Evolutionary conservation across 2,113 vertebrate genomes (phyloP).

Genomic region (Neolamprologus toae): DNA sequence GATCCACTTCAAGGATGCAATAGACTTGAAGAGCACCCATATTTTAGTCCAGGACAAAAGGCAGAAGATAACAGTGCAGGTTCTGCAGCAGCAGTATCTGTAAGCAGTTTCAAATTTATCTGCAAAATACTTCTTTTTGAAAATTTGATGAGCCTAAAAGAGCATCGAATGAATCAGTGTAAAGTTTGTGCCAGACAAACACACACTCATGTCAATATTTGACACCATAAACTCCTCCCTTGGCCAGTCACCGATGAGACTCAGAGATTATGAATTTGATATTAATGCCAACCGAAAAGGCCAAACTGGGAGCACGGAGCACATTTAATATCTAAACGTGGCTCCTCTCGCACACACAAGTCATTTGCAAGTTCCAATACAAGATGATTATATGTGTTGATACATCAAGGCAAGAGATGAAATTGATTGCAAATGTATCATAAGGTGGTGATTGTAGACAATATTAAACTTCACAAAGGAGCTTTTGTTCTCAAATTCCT

Average conservation of each 20-base stretch:
- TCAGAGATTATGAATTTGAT: constrained; percentile 33
- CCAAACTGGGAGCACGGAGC: constrained; percentile 72
- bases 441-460: constrained; percentile 82
- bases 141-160: background rate
- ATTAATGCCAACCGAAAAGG: constrained; percentile 66
- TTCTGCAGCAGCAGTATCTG: background rate
- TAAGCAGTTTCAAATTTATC: background rate
- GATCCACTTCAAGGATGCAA: background rate
- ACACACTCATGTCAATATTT: background rate
- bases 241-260: background rate
- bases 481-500: constrained; percentile 88
- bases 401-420: constrained; percentile 79
- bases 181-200: background rate
- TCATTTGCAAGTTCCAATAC: constrained; percentile 80
- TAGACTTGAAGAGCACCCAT: background rate
- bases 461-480: constrained; percentile 84
- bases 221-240: background rate
- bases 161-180: background rate
- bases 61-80: background rate
- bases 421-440: constrained; percentile 80
- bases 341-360: constrained; percentile 55
- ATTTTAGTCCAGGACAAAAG: constrained; percentile 8
- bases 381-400: constrained; percentile 81
- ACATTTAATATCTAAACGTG: constrained; percentile 85
- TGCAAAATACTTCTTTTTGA: background rate